phyloP scores from a whole-genome alignment of 2,797 vertebrate species.

The Acrocephalus scirpaceus region DNA sequence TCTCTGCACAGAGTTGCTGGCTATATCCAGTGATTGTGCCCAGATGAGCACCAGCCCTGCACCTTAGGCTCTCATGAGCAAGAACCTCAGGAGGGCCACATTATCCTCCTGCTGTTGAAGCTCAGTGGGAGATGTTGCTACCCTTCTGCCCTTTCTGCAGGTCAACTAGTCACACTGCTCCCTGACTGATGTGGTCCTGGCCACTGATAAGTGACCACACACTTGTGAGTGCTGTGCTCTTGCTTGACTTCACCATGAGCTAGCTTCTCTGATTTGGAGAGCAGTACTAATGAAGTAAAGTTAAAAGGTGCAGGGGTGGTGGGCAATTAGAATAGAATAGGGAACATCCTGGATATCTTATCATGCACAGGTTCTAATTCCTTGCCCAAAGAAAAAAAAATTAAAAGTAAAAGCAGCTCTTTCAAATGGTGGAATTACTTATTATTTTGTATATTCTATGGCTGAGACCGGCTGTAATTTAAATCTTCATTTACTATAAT shows the following conservation, averaged over 20 bases:
- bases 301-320: background rate
- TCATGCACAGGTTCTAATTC: background rate
- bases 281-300: background rate
- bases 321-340: background rate
- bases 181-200: background rate
- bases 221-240: background rate
- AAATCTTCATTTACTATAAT: background rate
- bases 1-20: background rate
- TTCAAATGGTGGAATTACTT: background rate
- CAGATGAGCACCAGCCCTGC: background rate
- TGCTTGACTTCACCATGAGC: background rate
- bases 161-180: background rate
- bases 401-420: background rate
- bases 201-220: accelerated
- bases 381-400: background rate
- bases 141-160: background rate
- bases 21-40: accelerated
- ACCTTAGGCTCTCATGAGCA: background rate
- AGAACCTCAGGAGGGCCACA: background rate
- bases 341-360: background rate
- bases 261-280: background rate
- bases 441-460: background rate
- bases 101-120: background rate
- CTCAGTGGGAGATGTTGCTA: background rate
- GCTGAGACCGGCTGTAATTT: background rate